These are phyloP conservation scores for Diplodus sargus DNA, from an alignment of 2,797 vertebrate species.

Conservation along the genomic window DNA sequence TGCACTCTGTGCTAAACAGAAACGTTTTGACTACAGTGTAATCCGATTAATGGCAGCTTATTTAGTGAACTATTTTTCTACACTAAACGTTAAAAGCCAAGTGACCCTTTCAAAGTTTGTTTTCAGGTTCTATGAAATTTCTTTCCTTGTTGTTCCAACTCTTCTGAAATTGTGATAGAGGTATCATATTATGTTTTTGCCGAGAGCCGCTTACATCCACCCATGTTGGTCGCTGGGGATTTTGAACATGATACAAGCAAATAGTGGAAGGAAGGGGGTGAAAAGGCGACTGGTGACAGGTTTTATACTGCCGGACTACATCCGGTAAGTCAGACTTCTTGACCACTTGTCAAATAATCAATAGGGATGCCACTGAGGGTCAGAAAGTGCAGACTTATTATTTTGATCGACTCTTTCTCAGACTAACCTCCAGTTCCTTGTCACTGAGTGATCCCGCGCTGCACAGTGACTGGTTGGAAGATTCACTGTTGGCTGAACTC, in stretches of 20 bases:
- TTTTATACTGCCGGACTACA: too few species aligned
- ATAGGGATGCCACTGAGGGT: background rate
- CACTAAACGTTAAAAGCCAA: background rate
- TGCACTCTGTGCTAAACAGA: background rate
- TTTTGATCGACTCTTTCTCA: background rate
- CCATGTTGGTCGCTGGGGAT: too few species aligned
- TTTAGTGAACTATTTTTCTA: background rate
- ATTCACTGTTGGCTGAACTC: constrained; percentile 94
- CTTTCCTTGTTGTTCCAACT: too few species aligned
- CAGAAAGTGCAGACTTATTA: background rate
- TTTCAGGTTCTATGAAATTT: background rate
- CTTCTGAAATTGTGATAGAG: too few species aligned
- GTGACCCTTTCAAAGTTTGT: background rate
- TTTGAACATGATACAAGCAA: too few species aligned
- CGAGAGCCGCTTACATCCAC: too few species aligned
- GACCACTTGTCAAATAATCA: background rate
- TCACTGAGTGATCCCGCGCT: constrained; percentile 96
- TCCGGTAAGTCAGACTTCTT: background rate
- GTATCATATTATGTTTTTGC: too few species aligned
- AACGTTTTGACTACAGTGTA: background rate
- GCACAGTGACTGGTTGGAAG: constrained; percentile 96
- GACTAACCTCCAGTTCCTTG: constrained; percentile 93
- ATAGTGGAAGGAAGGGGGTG: too few species aligned
- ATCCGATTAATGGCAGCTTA: background rate
- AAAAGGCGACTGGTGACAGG: too few species aligned